Evolutionary conservation across 1,140 invertebrate genomes (phyloP), one percentile per base, ranked within the genome.

Genomic region (Diplogasteroides magnus): DNA sequence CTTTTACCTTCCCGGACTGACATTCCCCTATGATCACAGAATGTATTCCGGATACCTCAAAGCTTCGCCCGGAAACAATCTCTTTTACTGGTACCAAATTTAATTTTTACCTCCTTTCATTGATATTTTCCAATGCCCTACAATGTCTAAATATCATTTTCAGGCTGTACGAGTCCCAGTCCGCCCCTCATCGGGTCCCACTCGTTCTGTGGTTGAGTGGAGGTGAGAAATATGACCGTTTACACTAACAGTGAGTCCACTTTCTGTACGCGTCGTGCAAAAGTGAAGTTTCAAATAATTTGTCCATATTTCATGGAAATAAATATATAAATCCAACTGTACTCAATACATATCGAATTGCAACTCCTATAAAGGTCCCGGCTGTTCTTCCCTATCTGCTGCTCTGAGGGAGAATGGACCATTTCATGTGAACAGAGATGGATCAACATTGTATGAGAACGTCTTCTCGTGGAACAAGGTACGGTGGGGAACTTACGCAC

Each of bases 181-280:
- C 58, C 32, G 69, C 73, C 32, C n/a, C 70, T 26, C 19, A 26
- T 15, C 74, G 27, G 13, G 71, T 37, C 29, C 75, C 86, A 25
- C 27, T 87, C 1, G 78, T 87, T 14, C 74, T 87, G n/a, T 87
- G 87, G 87, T 72, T 88, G 75, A 87, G 86, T 79, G 87, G 87
- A 55, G 87, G 86, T 61, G 59, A 61, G 59, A 61, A 25, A 61
- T 15, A 61, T 14, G 15, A 29, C 59, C 23, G 19, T 11, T 48
- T n/a, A n/a, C n/a, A n/a, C n/a, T n/a, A n/a, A n/a, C n/a, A n/a
- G n/a, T n/a, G n/a, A n/a, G n/a, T n/a, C n/a, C n/a, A n/a, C n/a
- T n/a, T n/a, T n/a, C n/a, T n/a, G n/a, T n/a, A n/a, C n/a, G n/a
- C n/a, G n/a, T n/a, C n/a, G n/a, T n/a, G n/a, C n/a, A n/a, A n/a